phyloP scores from a whole-genome alignment of 2,888 invertebrate genomes.

The Agrotis segetum region DNA sequence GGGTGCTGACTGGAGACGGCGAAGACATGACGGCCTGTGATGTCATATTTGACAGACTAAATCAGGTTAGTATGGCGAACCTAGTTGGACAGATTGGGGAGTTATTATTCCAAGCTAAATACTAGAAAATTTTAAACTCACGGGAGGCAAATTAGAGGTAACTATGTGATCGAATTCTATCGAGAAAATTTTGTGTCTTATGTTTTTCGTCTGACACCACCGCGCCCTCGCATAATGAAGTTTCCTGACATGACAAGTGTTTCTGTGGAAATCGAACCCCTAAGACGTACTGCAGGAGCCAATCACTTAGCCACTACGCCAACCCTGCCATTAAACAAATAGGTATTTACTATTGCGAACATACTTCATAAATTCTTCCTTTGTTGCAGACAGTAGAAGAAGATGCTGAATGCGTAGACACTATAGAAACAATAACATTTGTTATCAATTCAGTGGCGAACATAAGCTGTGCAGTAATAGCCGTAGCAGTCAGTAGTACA shows the following conservation, averaged over 20 bases:
- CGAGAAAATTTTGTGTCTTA: too few species aligned
- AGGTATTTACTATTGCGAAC: not conserved
- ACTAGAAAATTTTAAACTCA: not conserved
- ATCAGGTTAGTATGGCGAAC: slow-evolving; percentile 70
- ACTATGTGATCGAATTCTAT: too few species aligned
- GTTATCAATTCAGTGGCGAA: slow-evolving; percentile 80
- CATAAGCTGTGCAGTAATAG: slow-evolving; percentile 77
- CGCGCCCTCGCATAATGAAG: too few species aligned
- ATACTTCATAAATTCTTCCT: not conserved
- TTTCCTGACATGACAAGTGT: too few species aligned
- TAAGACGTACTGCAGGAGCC: too few species aligned
- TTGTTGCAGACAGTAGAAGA: slow-evolving; percentile 74
- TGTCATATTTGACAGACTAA: slow-evolving; percentile 80
- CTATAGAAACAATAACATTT: slow-evolving; percentile 81
- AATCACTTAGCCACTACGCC: too few species aligned
- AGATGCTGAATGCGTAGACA: slow-evolving; percentile 76
- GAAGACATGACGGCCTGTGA: slow-evolving; percentile 80
- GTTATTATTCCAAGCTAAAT: not conserved
- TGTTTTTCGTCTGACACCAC: too few species aligned
- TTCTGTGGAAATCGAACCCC: too few species aligned
- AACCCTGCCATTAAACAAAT: too few species aligned
- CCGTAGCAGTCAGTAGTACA: slow-evolving; percentile 77
- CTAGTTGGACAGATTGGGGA: not conserved
- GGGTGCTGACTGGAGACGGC: slow-evolving; percentile 80
- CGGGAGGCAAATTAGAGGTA: too few species aligned